Conservation (phyloP, 1,140 invertebrate genomes). For the Colletes gigas region DNA sequence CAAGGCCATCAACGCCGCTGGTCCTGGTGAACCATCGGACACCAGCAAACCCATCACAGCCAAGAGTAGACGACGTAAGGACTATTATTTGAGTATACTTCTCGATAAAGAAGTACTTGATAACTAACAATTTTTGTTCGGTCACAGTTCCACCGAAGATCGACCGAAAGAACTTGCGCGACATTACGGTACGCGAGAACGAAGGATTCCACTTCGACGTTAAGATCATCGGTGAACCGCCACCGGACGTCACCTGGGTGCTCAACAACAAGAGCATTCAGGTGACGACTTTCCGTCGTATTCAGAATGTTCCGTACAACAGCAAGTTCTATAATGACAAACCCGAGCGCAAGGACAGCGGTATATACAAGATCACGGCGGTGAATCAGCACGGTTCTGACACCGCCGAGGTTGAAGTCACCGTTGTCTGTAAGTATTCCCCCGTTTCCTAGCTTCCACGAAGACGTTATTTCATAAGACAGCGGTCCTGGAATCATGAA, state of each 20-base stretch:
- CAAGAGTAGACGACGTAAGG: conserved; percentile 92
- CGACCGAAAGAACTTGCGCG: conserved; percentile 89
- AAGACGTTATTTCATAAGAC: background rate
- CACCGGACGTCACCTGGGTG: conserved; percentile 89
- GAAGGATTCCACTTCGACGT: conserved; percentile 92
- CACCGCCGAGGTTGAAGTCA: conserved; percentile 94
- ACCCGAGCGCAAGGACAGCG: conserved; percentile 91
- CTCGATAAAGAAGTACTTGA: background rate
- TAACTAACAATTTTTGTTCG: background rate
- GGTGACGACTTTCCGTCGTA: conserved; percentile 82
- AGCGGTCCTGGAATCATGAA: too few relatives aligned
- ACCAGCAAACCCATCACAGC: conserved; percentile 88
- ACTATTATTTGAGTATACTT: conserved; percentile 46
- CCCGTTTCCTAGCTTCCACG: background rate
- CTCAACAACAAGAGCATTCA: conserved; percentile 84
- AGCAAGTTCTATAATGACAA: conserved; percentile 92
- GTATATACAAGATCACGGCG: conserved; percentile 92
- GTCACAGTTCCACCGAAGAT: conserved; percentile 94
- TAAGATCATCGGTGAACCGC: conserved; percentile 91
- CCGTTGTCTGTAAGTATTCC: conserved; percentile 89
- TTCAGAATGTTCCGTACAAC: conserved; percentile 93
- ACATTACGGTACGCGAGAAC: conserved; percentile 90
- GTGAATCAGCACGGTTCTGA: conserved; percentile 93
- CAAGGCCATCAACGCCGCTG: conserved; percentile 89
- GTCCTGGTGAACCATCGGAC: conserved; percentile 89